These are phyloP conservation scores for Gambusia holbrooki DNA, from an alignment of 2,113 vertebrate genomes.

Conservation along the genomic window DNA sequence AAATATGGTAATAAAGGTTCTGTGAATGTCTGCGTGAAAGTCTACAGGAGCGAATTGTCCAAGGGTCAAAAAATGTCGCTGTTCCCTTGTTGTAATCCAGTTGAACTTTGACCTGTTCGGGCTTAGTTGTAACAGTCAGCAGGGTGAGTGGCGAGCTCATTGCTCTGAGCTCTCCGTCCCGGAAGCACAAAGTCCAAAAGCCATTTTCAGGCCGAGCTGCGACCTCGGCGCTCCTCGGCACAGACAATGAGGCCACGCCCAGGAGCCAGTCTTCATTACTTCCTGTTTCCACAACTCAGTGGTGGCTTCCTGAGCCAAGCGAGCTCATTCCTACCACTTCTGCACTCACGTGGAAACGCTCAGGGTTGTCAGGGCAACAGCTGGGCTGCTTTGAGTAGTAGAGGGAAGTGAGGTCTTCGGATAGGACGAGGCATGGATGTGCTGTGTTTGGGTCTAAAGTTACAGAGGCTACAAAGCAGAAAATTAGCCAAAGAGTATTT, in stretches of 20 bases:
- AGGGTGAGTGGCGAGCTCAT: conserved; percentile 71
- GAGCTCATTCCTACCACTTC: conserved; percentile 70
- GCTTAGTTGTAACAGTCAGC: conserved; percentile 46
- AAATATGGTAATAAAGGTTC: conserved; percentile 77
- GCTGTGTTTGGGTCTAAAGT: conserved; percentile 81
- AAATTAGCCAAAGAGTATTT: conserved; percentile 20
- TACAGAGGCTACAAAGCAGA: conserved; percentile 69
- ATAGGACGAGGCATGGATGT: conserved; percentile 80
- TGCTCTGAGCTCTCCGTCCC: conserved; percentile 72
- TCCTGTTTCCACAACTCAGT: conserved; percentile 77
- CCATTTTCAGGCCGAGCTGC: conserved; percentile 75
- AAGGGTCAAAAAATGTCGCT: conserved; percentile 64
- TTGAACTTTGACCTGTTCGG: conserved; percentile 69
- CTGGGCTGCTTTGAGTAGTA: conserved; percentile 55
- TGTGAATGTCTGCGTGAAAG: conserved; percentile 67
- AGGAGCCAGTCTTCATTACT: conserved; percentile 80
- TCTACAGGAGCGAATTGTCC: conserved; percentile 57
- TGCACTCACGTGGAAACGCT: conserved; percentile 79
- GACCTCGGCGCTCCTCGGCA: conserved; percentile 62
- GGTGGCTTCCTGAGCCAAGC: conserved; percentile 69
- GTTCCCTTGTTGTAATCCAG: conserved; percentile 74
- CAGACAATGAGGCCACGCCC: conserved; percentile 73
- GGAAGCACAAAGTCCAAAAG: conserved; percentile 81
- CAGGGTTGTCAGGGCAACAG: conserved; percentile 75
- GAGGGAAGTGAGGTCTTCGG: conserved; percentile 75